These are phyloP conservation scores for Hydractinia echinata DNA, from an alignment of 30 jellyfish, hydroid and myxozoan genomes.

Conservation along the genomic window DNA sequence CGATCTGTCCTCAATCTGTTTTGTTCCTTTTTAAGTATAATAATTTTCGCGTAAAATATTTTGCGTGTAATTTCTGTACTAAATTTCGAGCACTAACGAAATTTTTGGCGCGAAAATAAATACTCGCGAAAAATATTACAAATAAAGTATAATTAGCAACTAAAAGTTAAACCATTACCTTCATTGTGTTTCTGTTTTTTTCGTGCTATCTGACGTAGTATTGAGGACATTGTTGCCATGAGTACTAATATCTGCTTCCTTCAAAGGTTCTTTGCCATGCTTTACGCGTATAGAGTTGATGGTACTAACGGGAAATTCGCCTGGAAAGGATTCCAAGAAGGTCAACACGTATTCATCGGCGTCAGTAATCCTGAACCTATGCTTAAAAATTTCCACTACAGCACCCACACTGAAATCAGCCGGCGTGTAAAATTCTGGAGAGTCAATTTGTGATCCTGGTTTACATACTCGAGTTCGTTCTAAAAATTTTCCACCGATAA, in stretches of 20 bases:
- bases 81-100: neutral
- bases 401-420: slow-evolving; percentile 94
- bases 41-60: no score
- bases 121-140: no score
- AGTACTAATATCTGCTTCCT: neutral
- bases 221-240: neutral
- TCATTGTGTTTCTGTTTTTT: slow-evolving; percentile 6
- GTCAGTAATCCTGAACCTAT: slow-evolving; percentile 67
- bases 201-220: neutral
- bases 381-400: slow-evolving; percentile 68
- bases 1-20: no score
- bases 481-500: slow-evolving; percentile 87
- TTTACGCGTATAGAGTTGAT: slow-evolving; percentile 67
- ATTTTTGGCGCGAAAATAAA: no score
- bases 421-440: slow-evolving; percentile 92
- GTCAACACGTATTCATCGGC: slow-evolving; percentile 87
- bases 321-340: slow-evolving; percentile 85
- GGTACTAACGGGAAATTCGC: slow-evolving; percentile 62
- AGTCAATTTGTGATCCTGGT: slow-evolving; percentile 83
- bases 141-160: no score
- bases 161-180: neutral
- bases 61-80: no score
- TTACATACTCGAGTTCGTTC: slow-evolving; percentile 95
- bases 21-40: no score
- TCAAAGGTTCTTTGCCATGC: slow-evolving; percentile 49